Base-by-base conservation (phyloP, 2,113 vertebrate species). In the Pseudorectes ferrugineus region DNA sequence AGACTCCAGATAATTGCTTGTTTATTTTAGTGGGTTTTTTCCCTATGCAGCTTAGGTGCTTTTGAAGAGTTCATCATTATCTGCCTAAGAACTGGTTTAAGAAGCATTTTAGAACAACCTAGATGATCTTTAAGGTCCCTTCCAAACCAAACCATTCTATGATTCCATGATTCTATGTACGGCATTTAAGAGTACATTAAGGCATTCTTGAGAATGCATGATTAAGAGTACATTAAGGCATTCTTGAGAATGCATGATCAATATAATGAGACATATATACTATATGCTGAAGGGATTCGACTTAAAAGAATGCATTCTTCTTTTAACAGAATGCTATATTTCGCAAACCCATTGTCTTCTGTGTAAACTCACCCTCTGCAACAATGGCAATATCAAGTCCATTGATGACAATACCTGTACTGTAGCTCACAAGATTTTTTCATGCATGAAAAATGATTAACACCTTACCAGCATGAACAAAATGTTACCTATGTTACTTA, bases 21-120 rank as follows among this genome's bases (percentile, higher is more conserved):
- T 11, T 63, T 58, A 10, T 49, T 72, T 63, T n/a, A 29, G 12
- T 12, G 23, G 5, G 2, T 1, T n/a, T 49, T 12, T 7, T 0
- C 6, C 21, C 6, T 48, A 21, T 55, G 29, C 7, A 58, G 12
- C 2, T 35, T 9, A 65, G 12, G 10, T 40, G 9, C 2, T 52
- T 85, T 79, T 68, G 25, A 49, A 71, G 8, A 36, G 0, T 9
- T 78, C 52, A 48, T 36, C 1, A 6, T 31, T 58, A 74, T 9
- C 11, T 83, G 23, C 3, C 3, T 25, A 81, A 72, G 65, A 87
- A 51, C 5, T 2, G 2, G 3, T 55, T 94, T 78, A 66, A 81
- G 36, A 55, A 72, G 10, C 5, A 12, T 8, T 84, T 84, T 40
- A 74, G 38, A 63, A n/a, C 19, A 84, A 36, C 2, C 9, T 38